Conservation (phyloP, 2,113 vertebrate species). For the Manacus vitellinus region DNA sequence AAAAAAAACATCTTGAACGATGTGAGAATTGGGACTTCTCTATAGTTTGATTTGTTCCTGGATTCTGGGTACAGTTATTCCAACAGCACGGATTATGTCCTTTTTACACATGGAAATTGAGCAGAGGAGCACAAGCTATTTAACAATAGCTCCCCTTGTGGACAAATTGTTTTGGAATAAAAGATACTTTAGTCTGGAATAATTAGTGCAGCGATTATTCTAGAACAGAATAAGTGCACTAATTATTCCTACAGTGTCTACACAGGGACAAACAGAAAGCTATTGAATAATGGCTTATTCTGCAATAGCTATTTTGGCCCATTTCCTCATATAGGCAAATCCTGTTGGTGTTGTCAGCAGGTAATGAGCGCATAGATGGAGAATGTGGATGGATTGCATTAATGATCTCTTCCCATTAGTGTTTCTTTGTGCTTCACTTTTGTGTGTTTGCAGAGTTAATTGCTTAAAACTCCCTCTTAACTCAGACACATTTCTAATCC, state of each 20-base stretch:
- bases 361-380: slow-evolving; percentile 62
- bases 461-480: slow-evolving; percentile 59
- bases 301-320: slow-evolving; percentile 53
- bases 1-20: not conserved
- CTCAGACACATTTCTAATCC: slow-evolving; percentile 35
- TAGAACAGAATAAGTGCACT: slow-evolving; percentile 39
- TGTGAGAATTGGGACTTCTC: not conserved
- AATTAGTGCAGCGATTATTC: slow-evolving; percentile 60
- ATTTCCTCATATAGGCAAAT: slow-evolving; percentile 59
- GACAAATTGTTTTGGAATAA: slow-evolving; percentile 58
- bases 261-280: slow-evolving; percentile 55
- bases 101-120: slow-evolving; percentile 51
- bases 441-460: slow-evolving; percentile 61
- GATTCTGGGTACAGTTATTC: not conserved
- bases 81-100: not conserved
- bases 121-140: slow-evolving; percentile 1
- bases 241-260: slow-evolving; percentile 66
- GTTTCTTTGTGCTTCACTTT: slow-evolving; percentile 62
- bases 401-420: slow-evolving; percentile 66
- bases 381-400: slow-evolving; percentile 56
- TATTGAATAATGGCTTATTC: slow-evolving; percentile 54
- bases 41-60: not conserved
- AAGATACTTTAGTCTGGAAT: slow-evolving; percentile 56
- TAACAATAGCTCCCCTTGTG: slow-evolving; percentile 66
- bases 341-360: slow-evolving; percentile 62